These are phyloP conservation scores for Teleogryllus oceanicus DNA, from an alignment of 2,888 invertebrate species.

Conservation along the genomic window DNA sequence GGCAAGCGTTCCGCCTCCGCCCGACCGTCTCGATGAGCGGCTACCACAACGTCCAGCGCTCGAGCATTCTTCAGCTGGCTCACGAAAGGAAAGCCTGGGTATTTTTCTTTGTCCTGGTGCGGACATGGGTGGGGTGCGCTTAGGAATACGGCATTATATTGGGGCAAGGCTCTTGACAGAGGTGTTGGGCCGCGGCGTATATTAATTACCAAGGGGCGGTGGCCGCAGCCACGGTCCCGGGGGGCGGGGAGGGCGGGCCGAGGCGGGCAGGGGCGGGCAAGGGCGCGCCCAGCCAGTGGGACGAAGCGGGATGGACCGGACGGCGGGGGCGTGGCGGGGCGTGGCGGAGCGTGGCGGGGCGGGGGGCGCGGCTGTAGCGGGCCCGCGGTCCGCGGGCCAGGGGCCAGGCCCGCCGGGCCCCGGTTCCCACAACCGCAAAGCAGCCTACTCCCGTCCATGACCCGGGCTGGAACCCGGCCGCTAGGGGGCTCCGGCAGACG, in stretches of 20 bases:
- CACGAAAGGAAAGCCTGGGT: not conserved
- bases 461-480: not conserved
- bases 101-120: not conserved
- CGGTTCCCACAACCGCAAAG: not conserved
- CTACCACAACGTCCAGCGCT: too few relatives aligned
- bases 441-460: not conserved
- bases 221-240: not conserved
- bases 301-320: not conserved
- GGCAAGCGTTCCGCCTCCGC: too few relatives aligned
- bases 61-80: not conserved
- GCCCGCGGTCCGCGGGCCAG: not conserved
- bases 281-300: not conserved
- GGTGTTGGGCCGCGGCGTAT: not conserved
- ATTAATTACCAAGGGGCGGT: not conserved
- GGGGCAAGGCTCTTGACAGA: not conserved
- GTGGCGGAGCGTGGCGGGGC: not conserved
- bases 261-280: not conserved
- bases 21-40: too few relatives aligned
- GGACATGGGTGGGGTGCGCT: not conserved
- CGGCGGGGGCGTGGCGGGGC: not conserved
- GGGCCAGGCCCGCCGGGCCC: not conserved
- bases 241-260: not conserved
- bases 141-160: not conserved
- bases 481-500: not conserved
- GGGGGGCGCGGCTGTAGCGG: not conserved